Conservation (phyloP, 2,113 vertebrate genomes). For the Entomyzon cyanotis region DNA sequence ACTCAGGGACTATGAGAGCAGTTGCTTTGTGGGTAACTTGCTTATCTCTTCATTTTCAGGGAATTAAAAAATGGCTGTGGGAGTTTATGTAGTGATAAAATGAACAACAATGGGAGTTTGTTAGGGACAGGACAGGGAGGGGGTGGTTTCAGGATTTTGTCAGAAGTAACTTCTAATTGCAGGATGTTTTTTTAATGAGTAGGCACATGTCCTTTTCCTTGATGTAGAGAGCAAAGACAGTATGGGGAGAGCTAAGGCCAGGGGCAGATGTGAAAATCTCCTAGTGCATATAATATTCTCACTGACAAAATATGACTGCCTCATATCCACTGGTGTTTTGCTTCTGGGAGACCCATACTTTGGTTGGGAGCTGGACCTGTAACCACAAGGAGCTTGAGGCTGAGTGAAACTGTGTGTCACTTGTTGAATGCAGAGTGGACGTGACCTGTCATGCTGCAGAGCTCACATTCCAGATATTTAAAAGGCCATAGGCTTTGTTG, state of each 20-base stretch:
- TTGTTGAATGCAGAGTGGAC: neutral
- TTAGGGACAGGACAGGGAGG: constrained; percentile 34
- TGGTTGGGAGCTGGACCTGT: neutral
- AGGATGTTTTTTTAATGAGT: constrained; percentile 60
- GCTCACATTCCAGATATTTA: neutral
- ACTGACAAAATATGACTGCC: neutral
- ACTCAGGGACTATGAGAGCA: neutral
- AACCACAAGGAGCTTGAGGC: neutral
- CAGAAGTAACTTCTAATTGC: constrained; percentile 43
- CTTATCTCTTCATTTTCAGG: constrained; percentile 37
- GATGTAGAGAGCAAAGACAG: neutral
- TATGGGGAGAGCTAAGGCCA: neutral
- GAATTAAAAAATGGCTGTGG: constrained; percentile 28
- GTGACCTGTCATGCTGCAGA: neutral
- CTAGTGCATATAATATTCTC: neutral
- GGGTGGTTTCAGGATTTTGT: constrained; percentile 36
- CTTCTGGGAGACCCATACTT: neutral
- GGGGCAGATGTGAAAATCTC: neutral
- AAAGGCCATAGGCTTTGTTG: neutral
- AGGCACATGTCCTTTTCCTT: constrained; percentile 45
- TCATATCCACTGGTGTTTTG: neutral
- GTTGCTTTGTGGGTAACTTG: neutral
- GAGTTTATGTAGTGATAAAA: constrained; percentile 25
- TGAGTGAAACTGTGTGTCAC: neutral
- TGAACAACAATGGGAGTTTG: constrained; percentile 44